phyloP scores from a whole-genome alignment of 2,888 invertebrate genomes.

The Acleris literana region DNA sequence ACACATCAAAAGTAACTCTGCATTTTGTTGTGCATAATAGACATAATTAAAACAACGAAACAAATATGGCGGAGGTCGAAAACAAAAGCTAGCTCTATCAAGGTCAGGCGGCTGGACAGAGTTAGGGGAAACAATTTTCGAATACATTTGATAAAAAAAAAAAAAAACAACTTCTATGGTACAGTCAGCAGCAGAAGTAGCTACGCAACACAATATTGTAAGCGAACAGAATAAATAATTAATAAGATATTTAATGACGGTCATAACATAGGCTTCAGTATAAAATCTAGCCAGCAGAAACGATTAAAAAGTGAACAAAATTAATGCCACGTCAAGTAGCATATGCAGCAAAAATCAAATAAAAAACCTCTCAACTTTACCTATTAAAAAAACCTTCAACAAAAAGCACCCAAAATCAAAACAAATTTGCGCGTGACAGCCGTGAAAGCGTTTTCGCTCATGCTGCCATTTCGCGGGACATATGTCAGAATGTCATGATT shows the following conservation, averaged over 20 bases:
- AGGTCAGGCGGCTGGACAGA: neutral
- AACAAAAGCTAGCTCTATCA: neutral
- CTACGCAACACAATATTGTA: too few species aligned
- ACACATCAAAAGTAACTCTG: conserved; percentile 31
- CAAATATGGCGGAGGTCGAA: neutral
- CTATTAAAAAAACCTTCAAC: neutral
- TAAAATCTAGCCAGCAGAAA: too few species aligned
- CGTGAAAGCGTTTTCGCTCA: neutral
- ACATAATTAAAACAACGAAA: conserved; percentile 28
- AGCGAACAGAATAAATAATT: too few species aligned
- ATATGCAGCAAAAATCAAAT: too few species aligned
- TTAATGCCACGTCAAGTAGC: too few species aligned
- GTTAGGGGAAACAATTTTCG: too few species aligned
- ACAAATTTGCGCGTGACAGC: neutral
- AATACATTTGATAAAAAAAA: too few species aligned
- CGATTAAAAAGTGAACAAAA: too few species aligned
- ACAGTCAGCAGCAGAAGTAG: too few species aligned
- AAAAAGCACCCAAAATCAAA: neutral
- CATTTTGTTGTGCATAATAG: conserved; percentile 33
- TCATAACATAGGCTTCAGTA: too few species aligned
- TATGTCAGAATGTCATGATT: conserved; percentile 10
- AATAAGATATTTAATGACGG: too few species aligned
- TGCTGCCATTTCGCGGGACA: conserved; percentile 10
- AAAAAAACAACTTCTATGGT: too few species aligned
- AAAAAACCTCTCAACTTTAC: neutral